A percentile compares a stretch with the other conserved stretches of the same genome.
Conservation (phyloP, 2,888 invertebrate species). For the Julus scanicus region DNA sequence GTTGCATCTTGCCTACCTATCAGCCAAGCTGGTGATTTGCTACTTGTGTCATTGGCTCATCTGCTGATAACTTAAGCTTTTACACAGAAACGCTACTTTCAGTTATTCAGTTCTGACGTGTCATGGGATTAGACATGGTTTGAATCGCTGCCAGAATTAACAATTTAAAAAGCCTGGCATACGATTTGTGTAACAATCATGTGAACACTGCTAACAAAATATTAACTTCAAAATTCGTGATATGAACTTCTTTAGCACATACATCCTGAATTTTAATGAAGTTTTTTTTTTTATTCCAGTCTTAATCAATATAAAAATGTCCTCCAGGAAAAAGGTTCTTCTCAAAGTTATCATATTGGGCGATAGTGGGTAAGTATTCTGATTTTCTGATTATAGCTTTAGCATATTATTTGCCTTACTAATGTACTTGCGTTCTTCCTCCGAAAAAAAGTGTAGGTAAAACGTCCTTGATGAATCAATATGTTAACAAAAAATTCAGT, state of each 20-base stretch:
- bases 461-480: conserved; percentile 99
- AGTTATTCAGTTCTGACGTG: not conserved
- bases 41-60: not conserved
- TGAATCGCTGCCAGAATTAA: not conserved
- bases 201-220: too few relatives aligned
- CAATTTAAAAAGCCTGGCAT: not conserved
- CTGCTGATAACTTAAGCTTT: not conserved
- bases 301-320: conserved; percentile 71
- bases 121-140: not conserved
- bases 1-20: not conserved
- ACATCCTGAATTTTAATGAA: too few relatives aligned
- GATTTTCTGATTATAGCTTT: not conserved
- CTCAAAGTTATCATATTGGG: conserved; percentile 98
- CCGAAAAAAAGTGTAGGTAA: conserved; percentile 84
- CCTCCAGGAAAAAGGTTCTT: conserved; percentile 94
- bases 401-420: too few relatives aligned
- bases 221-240: too few relatives aligned
- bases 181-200: too few relatives aligned
- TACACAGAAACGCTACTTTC: not conserved
- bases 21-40: not conserved
- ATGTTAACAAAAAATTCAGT: conserved; percentile 99
- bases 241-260: too few relatives aligned
- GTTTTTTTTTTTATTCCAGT: not conserved
- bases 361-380: conserved; percentile 77
- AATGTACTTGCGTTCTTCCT: conserved; percentile 51